These are phyloP conservation scores for Drosophila testacea DNA, from an alignment of 2,888 invertebrate genomes.

Conservation along the genomic window DNA sequence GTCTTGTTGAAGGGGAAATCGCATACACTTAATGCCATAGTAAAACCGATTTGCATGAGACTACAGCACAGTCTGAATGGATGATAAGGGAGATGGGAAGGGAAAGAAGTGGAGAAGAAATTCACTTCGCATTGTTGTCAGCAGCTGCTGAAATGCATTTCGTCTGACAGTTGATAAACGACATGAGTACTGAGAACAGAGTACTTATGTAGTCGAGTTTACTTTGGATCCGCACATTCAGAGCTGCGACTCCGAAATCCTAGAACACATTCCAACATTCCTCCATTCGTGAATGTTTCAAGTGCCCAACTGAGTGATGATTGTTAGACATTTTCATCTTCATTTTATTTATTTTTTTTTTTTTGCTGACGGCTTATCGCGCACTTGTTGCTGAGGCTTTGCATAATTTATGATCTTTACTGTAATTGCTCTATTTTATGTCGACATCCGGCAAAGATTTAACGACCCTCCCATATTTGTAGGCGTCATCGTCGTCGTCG, in stretches of 20 bases:
- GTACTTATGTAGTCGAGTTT: slow-evolving; percentile 47
- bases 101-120: slow-evolving; percentile 11
- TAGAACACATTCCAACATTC: slow-evolving; percentile 38
- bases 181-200: slow-evolving; percentile 47
- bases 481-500: slow-evolving; percentile 33
- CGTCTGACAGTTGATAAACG: slow-evolving; percentile 73
- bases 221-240: slow-evolving; percentile 24
- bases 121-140: slow-evolving; percentile 59
- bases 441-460: slow-evolving; percentile 61
- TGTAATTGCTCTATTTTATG: slow-evolving; percentile 75
- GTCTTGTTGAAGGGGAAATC: slow-evolving; percentile 75
- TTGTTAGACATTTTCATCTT: slow-evolving; percentile 54
- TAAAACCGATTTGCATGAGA: slow-evolving; percentile 68
- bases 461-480: slow-evolving; percentile 37
- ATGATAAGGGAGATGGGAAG: slow-evolving; percentile 2
- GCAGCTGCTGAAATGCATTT: slow-evolving; percentile 63
- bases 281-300: slow-evolving; percentile 52
- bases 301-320: slow-evolving; percentile 67
- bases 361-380: slow-evolving; percentile 53
- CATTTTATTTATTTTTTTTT: slow-evolving; percentile 14
- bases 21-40: slow-evolving; percentile 71
- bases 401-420: slow-evolving; percentile 75
- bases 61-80: slow-evolving; percentile 13
- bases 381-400: slow-evolving; percentile 70
- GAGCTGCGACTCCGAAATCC: slow-evolving; percentile 28